These are phyloP conservation scores for Coenonympha arcania DNA, from an alignment of 2,888 invertebrate species.

Conservation along the genomic window DNA sequence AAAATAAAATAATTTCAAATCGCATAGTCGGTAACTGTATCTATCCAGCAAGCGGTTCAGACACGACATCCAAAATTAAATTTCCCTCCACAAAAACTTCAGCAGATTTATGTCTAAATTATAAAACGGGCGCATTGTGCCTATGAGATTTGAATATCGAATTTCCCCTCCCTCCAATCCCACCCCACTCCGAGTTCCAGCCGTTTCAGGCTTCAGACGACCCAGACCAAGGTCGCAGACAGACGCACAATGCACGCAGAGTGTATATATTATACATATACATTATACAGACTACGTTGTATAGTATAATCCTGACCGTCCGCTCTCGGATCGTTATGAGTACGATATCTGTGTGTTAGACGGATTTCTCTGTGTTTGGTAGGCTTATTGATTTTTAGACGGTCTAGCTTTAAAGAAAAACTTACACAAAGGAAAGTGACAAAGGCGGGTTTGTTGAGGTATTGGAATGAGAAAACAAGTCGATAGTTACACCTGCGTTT, in stretches of 20 bases:
- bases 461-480: too few species aligned
- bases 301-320: constrained; percentile 35
- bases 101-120: background rate
- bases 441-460: background rate
- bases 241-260: constrained; percentile 44
- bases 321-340: constrained; percentile 29
- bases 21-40: too few species aligned
- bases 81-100: background rate
- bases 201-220: constrained; percentile 59
- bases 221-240: constrained; percentile 71
- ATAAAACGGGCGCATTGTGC: constrained; percentile 36
- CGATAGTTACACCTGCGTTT: too few species aligned
- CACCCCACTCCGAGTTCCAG: constrained; percentile 41
- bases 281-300: background rate
- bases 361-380: constrained; percentile 26
- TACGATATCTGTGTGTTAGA: constrained; percentile 20
- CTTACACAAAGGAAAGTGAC: background rate
- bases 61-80: background rate
- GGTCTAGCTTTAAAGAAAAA: background rate
- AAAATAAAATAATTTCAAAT: too few species aligned
- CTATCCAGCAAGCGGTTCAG: too few species aligned
- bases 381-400: constrained; percentile 6
- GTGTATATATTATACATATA: constrained; percentile 18
- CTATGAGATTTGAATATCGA: constrained; percentile 46
- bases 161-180: constrained; percentile 27